These are phyloP conservation scores for Eumerus sabulonum DNA, from an alignment of 2,888 invertebrate species.

Conservation along the genomic window DNA sequence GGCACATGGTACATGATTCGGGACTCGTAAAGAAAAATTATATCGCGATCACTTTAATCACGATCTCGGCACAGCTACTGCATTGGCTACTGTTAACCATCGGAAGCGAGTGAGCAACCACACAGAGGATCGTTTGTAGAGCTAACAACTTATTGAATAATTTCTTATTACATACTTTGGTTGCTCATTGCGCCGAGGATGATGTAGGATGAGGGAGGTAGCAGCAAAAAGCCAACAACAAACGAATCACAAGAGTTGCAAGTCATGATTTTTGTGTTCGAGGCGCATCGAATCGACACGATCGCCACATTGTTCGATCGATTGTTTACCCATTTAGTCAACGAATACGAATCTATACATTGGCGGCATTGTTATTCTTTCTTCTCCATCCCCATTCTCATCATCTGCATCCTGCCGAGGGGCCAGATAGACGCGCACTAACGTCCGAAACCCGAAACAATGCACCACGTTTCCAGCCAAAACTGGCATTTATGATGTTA, in stretches of 20 bases:
- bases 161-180: constrained; percentile 68
- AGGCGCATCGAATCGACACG: constrained; percentile 69
- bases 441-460: constrained; percentile 33
- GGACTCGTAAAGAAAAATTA: constrained; percentile 74
- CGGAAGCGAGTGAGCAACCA: background rate
- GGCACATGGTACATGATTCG: constrained; percentile 45
- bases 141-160: constrained; percentile 69
- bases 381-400: constrained; percentile 20
- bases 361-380: constrained; percentile 47
- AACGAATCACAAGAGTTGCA: constrained; percentile 55
- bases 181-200: constrained; percentile 48
- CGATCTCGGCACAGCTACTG: constrained; percentile 73
- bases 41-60: constrained; percentile 79
- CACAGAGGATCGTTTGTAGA: constrained; percentile 60
- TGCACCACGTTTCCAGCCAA: constrained; percentile 34
- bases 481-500: constrained; percentile 61
- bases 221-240: constrained; percentile 25
- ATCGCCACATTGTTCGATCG: constrained; percentile 76
- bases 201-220: background rate
- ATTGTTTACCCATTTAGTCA: constrained; percentile 77
- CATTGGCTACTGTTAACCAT: constrained; percentile 34
- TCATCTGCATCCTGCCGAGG: too few species aligned
- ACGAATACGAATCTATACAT: constrained; percentile 61
- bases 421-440: background rate
- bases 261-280: constrained; percentile 69